Conservation (phyloP, 2,797 vertebrate species). For the Siniperca undulata region DNA sequence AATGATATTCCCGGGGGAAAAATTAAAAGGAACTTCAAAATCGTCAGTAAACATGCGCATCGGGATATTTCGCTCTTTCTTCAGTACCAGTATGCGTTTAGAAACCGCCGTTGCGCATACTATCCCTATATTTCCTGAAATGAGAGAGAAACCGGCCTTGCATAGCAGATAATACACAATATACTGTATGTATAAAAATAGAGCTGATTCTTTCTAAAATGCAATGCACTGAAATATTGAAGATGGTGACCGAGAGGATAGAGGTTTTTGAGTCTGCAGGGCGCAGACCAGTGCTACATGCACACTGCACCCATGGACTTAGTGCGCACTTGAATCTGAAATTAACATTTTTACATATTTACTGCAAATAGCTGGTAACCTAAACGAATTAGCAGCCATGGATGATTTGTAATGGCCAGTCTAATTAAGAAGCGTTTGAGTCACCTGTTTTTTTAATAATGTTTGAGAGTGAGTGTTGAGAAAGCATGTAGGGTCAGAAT, state of each 20-base stretch:
- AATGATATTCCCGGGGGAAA: slow-evolving; percentile 3
- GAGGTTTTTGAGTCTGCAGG: not conserved
- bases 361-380: not conserved
- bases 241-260: not conserved
- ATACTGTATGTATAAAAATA: slow-evolving; percentile 70
- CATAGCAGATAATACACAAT: slow-evolving; percentile 68
- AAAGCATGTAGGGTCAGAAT: not conserved
- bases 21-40: not conserved
- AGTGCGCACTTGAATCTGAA: not conserved
- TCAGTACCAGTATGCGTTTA: not conserved
- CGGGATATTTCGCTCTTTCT: not conserved
- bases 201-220: slow-evolving; percentile 41
- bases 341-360: not conserved
- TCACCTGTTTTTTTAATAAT: not conserved
- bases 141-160: slow-evolving; percentile 54
- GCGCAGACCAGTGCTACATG: not conserved
- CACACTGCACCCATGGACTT: not conserved
- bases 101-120: not conserved
- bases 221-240: slow-evolving; percentile 2
- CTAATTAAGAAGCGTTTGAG: not conserved
- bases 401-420: not conserved
- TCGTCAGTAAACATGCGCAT: slow-evolving; percentile 9
- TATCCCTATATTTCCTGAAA: slow-evolving; percentile 31
- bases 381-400: not conserved
- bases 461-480: not conserved